Base-by-base conservation (phyloP, 2,888 invertebrate species). In the Agrochola circellaris region DNA sequence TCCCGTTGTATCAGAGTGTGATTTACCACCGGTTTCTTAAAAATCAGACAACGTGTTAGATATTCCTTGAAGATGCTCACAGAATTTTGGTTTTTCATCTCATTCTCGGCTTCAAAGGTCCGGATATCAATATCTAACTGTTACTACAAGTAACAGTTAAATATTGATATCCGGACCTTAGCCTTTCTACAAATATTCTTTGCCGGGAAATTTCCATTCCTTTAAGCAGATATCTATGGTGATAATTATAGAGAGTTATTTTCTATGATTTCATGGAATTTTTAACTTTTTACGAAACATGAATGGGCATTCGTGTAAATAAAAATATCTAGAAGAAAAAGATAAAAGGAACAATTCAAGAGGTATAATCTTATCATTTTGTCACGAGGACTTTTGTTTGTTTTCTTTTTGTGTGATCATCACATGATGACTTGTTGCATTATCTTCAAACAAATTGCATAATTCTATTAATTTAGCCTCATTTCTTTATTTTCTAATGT, bases 231-330 rank as follows among this genome's bases (percentile, higher is more conserved):
- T 23, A 60, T 60, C 2, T 45, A 45, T 38, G 15, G 45, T 45
- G 45, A 45, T 45, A 45, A n/a, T n/a, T 15, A 45, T 13, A 45
- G 45, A 13, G 48, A 20, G 13, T 60, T 38, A 23, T 64, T 75
- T 30, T 73, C 20, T 9, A 6, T 38, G 30, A 30, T 71, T 65
- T 64, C 56, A 30, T 48, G 34, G 17, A 48, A n/a, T n/a, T 75
- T n/a, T 2, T n/a, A 1, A 20, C 1, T 23, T 11, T 42, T 34
- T n/a, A 34, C n/a, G 5, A 15, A 15, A 42, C 7, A 42, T 51
- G 1, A 30, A 51, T 61, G 38, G 20, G 1, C 13, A 11, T 75
- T 75, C 17, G 15, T 20, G 9, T 48, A 20, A 17, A 15, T 26
- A 13, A 61, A 38, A 26, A 51, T 26, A 48, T 34, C 15, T 48